Percentiles rank a stretch among this genome's conserved stretches.
phyloP scores from a whole-genome alignment of 2,888 invertebrate species.

The Teleiodes luculella region DNA sequence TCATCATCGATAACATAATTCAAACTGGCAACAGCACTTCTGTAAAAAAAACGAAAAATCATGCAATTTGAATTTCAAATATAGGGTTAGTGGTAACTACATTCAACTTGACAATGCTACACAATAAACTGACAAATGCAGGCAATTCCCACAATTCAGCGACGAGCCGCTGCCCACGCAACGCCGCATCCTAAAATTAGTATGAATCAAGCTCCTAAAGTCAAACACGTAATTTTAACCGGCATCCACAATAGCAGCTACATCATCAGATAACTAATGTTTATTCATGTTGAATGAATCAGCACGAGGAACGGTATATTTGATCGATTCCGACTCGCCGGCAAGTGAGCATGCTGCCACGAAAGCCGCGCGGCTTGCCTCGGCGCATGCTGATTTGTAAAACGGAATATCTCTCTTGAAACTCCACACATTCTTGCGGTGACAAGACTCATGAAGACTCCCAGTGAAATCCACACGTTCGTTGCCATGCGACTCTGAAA shows the following conservation, averaged over 20 bases:
- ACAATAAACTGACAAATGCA: not conserved
- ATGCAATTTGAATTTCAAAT: no score
- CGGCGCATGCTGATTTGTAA: slow-evolving; percentile 45
- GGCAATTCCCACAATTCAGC: not conserved
- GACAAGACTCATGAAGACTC: slow-evolving; percentile 7
- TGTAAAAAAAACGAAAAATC: no score
- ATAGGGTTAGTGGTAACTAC: no score
- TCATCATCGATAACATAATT: no score
- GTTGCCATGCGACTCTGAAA: slow-evolving; percentile 8
- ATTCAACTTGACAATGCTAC: not conserved
- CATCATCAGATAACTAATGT: slow-evolving; percentile 24
- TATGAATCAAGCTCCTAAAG: slow-evolving; percentile 6
- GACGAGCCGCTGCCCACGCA: not conserved
- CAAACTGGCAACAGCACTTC: no score
- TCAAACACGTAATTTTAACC: slow-evolving; percentile 16
- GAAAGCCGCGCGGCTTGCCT: slow-evolving; percentile 49
- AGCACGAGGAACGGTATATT: slow-evolving; percentile 38
- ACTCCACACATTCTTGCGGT: slow-evolving; percentile 26
- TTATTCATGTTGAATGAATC: slow-evolving; percentile 45
- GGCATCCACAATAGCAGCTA: slow-evolving; percentile 10
- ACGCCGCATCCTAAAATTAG: slow-evolving; percentile 3
- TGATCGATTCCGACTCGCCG: slow-evolving; percentile 47
- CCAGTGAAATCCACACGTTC: slow-evolving; percentile 15
- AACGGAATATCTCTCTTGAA: slow-evolving; percentile 48
- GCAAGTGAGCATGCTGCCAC: slow-evolving; percentile 41